Base-by-base conservation (phyloP, 2,888 invertebrate genomes). In the Metallyticus violacea region DNA sequence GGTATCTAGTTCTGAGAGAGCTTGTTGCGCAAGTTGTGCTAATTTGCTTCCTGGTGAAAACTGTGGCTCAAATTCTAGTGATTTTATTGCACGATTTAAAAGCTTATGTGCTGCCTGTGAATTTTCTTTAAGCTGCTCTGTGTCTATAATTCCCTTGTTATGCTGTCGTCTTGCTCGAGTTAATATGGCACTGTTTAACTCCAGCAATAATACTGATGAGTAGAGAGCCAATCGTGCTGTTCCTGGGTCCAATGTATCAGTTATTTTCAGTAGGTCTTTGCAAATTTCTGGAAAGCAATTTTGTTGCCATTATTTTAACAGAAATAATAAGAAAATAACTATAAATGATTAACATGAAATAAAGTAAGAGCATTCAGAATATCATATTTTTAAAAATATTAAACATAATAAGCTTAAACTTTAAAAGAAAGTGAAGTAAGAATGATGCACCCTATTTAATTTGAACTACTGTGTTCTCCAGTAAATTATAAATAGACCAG, bases 141-240 rank as follows among this genome's bases (percentile, higher is more conserved):
- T 78, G 88, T 62, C 27, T 26, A 86, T 77, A 77, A n/a, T 7
- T 15, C 87, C 40, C 89, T n/a, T 88, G 26, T 26, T 77, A 25
- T 77, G 29, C 85, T 88, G 89, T 89, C 89, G 89, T 4, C 89
- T 89, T n/a, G 88, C 89, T 83, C 90, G 85, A 22, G 90, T 90
- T n/a, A 90, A 87, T 85, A 91, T 89, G 3, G 90, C 90, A 0
- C 90, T 88, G 85, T 91, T 90, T 87, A 96, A 92, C 91, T 97
- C 97, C 88, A 96, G 95, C 26, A 96, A 93, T 83, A 97, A 93
- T 1, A 97, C 96, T n/a, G 95, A 95, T 0, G 94, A 94, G 90
- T 97, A 97, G 27, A 97, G 93, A 88, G 95, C 94, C 7, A 97
- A 92, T 89, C 91, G 89, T 5, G 90, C 89, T 40, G 90, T 89